Evolutionary conservation across 2,888 invertebrate species (phyloP).

Genomic region (Pseudococcus longispinus): DNA sequence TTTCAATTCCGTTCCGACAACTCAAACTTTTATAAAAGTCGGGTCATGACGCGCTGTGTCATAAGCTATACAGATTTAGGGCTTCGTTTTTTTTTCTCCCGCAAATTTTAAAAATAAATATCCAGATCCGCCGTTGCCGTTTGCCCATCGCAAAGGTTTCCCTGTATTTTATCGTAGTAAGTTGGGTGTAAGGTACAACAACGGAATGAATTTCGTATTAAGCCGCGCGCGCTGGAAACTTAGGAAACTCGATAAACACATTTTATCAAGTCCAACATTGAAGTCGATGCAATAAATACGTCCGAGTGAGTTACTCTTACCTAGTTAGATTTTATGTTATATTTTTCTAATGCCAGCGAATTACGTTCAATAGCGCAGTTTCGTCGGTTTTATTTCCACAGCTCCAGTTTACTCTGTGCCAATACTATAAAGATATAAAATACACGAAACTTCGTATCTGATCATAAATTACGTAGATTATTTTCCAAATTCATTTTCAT

Average conservation of each 20-base stretch:
- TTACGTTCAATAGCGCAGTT: conserved; percentile 15
- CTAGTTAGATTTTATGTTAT: background rate
- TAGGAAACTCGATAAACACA: conserved; percentile 11
- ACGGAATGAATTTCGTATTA: conserved; percentile 5
- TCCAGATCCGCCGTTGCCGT: too few relatives aligned
- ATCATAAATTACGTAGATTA: background rate
- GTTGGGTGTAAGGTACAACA: background rate
- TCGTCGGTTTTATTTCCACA: background rate
- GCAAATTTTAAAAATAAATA: background rate
- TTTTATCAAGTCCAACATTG: conserved; percentile 1
- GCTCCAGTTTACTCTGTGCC: background rate
- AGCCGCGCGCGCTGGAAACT: background rate
- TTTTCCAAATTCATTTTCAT: background rate
- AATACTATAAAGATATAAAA: background rate
- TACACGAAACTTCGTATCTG: background rate
- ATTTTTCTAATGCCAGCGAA: conserved; percentile 16
- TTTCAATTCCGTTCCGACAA: background rate
- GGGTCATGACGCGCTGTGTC: background rate
- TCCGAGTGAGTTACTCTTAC: conserved; percentile 1
- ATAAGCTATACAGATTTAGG: background rate
- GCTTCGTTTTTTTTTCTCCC: background rate
- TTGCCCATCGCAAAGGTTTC: background rate
- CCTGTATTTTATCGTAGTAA: background rate
- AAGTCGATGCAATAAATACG: conserved; percentile 32
- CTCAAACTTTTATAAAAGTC: background rate